phyloP scores from a whole-genome alignment of 1,140 invertebrate species.

The Cotesia typhae region DNA sequence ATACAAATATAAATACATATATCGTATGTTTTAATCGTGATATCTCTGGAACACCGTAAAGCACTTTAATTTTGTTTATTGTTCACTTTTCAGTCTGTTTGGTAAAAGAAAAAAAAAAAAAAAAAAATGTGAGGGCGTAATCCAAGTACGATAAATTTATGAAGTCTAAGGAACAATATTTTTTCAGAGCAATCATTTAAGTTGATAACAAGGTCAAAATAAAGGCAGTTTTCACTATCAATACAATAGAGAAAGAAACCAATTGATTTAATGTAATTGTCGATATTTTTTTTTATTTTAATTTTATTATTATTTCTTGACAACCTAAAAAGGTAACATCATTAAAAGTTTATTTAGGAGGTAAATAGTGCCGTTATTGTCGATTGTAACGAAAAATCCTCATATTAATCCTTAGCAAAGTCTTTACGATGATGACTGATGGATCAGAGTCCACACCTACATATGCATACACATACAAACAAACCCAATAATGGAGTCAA shows the following conservation, averaged over 20 bases:
- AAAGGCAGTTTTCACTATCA: conserved; percentile 2
- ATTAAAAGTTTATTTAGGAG: no score
- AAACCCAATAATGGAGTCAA: neutral
- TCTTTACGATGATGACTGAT: no score
- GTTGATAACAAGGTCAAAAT: neutral
- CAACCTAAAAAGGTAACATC: no score
- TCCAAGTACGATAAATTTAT: no score
- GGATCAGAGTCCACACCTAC: no score
- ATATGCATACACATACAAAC: neutral
- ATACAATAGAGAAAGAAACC: conserved; percentile 3
- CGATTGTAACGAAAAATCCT: no score
- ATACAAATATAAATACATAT: conserved; percentile 11
- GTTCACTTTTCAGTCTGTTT: conserved; percentile 20
- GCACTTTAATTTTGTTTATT: conserved; percentile 53
- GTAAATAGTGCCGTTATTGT: no score
- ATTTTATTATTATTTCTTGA: no score
- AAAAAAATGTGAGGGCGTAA: conserved; percentile 14
- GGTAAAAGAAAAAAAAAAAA: neutral
- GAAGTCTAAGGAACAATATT: no score
- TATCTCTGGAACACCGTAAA: conserved; percentile 44
- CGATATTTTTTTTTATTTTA: no score
- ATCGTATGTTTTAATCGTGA: conserved; percentile 42
- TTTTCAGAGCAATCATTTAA: neutral
- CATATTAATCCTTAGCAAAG: no score
- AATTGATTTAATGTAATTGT: neutral